These are phyloP conservation scores for Sakesphorus luctuosus DNA, from an alignment of 2,113 vertebrate genomes.

Conservation along the genomic window DNA sequence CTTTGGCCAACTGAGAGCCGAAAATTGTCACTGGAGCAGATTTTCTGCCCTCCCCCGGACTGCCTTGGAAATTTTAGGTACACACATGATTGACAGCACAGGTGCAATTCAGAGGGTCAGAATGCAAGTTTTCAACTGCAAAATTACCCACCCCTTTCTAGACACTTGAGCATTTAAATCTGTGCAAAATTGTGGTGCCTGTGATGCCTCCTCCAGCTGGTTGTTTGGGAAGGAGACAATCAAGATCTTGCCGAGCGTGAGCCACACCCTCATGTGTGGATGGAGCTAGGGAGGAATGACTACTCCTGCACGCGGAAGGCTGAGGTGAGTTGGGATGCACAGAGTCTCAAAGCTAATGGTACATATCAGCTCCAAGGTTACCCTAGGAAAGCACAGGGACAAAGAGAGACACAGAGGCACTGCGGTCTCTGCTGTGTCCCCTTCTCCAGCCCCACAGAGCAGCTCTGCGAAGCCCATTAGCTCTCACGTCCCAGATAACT, in stretches of 20 bases:
- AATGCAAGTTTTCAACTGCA: neutral
- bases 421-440: neutral
- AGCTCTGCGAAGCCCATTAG: neutral
- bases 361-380: neutral
- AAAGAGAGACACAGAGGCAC: neutral
- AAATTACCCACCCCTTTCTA: neutral
- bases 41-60: neutral
- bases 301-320: neutral
- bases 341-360: neutral
- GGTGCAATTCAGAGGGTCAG: neutral
- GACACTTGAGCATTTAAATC: neutral
- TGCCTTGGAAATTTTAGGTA: neutral
- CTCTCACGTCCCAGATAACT: neutral
- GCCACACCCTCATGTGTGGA: fast-evolving
- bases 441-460: neutral
- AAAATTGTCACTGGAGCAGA: neutral
- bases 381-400: neutral
- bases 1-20: neutral
- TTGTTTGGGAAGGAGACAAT: neutral
- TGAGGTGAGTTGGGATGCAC: neutral
- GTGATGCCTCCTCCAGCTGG: neutral
- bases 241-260: fast-evolving
- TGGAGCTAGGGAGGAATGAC: neutral
- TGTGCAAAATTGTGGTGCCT: neutral
- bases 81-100: neutral